Percentiles rank a stretch among this genome's conserved stretches.
These are phyloP conservation scores for Carpatolechia fugitivella DNA, from an alignment of 2,888 invertebrate genomes.

Conservation along the genomic window DNA sequence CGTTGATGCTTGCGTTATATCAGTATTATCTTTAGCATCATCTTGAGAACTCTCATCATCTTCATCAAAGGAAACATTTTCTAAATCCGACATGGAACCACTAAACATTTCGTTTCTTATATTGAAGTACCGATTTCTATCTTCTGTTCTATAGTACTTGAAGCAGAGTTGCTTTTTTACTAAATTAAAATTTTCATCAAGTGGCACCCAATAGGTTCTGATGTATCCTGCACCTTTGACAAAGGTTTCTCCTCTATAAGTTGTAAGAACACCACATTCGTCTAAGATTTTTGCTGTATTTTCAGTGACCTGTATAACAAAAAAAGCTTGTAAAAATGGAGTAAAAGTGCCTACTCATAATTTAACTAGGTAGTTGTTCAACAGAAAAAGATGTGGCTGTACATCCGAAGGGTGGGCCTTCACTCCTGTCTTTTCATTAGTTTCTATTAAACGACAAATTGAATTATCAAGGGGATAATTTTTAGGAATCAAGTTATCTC, in stretches of 20 bases:
- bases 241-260: constrained; percentile 83
- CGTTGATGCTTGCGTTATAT: constrained; percentile 34
- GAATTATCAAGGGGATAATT: no score
- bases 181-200: constrained; percentile 80
- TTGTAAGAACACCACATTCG: constrained; percentile 83
- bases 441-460: no score
- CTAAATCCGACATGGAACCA: constrained; percentile 28
- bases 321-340: neutral
- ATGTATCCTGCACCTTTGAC: constrained; percentile 86
- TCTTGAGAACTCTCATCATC: neutral
- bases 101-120: constrained; percentile 39
- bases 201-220: constrained; percentile 85
- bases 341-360: neutral
- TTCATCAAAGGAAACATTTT: constrained; percentile 19
- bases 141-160: constrained; percentile 47
- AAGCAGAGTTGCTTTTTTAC: constrained; percentile 58
- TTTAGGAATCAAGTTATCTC: no score
- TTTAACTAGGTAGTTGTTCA: neutral
- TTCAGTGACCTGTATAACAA: constrained; percentile 79
- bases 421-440: no score
- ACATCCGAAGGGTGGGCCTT: no score
- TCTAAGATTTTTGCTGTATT: constrained; percentile 84
- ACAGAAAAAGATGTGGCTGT: no score
- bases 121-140: constrained; percentile 44
- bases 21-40: constrained; percentile 11